Base-by-base conservation (phyloP, 1,140 invertebrate genomes). In the Drosophila teissieri region DNA sequence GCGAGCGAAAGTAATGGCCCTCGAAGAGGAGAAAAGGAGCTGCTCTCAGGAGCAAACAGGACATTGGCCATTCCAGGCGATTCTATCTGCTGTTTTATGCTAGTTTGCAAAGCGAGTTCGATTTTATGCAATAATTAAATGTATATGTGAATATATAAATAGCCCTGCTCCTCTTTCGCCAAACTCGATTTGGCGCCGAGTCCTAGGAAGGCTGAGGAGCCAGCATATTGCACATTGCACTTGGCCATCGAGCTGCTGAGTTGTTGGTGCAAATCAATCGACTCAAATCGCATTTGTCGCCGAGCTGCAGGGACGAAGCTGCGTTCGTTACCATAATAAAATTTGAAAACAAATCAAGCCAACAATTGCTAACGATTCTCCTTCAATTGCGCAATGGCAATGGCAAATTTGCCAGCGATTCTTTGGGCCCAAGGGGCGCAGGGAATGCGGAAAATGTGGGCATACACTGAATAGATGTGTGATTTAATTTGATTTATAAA, bases 321-420 rank as follows among this genome's bases (percentile, higher is more conserved):
- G 46, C 60, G 62, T 68, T 84, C 77, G 81, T 85, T 80, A 77
- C 55, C 22, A 57, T 85, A 84, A 84, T 84, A 53, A 54, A 85
- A 85, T 84, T 84, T 76, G n/a, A 39, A 58, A 73, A 69, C 62
- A 80, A 84, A 84, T 85, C 81, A 80, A 73, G 77, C 65, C 73
- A 51, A 73, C 81, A 85, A 84, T 73, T 84, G 68, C 55, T 67
- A 69, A 44, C 62, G 72, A 58, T 58, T 58, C 22, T 31, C 56
- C 17, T 12, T 24, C 42, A 40, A 46, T 67, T 52, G 49, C 19
- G 48, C 57, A 42, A 48, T 56, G 45, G 42, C 45, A 84, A 79
- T 53, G 64, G 24, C 45, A 57, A 60, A 75, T 40, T 79, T 75
- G 60, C 40, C n/a, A 15, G 14, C 53, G 36, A 64, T 63, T 67